phyloP scores from a whole-genome alignment of 2,888 invertebrate genomes.

The Cheilosia impressa region DNA sequence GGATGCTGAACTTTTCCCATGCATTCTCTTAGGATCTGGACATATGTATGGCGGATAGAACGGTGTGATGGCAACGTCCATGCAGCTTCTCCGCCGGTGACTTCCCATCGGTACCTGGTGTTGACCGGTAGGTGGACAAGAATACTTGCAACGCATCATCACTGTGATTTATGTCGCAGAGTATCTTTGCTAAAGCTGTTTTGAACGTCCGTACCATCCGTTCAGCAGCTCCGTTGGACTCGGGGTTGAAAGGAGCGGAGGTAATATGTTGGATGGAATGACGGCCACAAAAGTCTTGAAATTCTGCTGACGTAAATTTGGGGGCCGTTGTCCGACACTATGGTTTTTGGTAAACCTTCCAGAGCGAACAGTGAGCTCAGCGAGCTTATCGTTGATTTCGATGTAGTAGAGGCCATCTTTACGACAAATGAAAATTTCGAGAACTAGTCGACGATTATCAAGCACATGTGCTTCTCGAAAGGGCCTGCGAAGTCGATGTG shows the following conservation, averaged over 20 bases:
- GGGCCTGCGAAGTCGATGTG: conserved; percentile 83
- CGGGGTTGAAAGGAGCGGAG: conserved; percentile 72
- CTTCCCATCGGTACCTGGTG: conserved; percentile 22
- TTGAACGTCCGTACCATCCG: conserved; percentile 51
- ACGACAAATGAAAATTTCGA: conserved; percentile 82
- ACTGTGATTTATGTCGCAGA: not conserved
- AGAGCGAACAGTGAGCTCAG: conserved; percentile 70
- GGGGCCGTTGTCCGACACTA: conserved; percentile 76
- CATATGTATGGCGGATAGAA: conserved; percentile 17
- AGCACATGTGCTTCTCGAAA: conserved; percentile 77
- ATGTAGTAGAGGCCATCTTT: conserved; percentile 56
- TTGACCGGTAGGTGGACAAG: conserved; percentile 32
- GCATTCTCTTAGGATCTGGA: not conserved
- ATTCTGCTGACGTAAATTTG: conserved; percentile 73
- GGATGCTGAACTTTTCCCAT: not conserved
- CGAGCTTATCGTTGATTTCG: not conserved
- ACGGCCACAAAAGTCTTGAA: conserved; percentile 71
- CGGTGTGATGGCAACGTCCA: conserved; percentile 31
- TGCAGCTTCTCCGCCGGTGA: conserved; percentile 37
- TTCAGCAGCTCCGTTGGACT: conserved; percentile 76
- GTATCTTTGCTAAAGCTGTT: conserved; percentile 12
- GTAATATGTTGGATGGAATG: conserved; percentile 75
- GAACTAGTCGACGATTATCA: conserved; percentile 81
- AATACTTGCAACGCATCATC: conserved; percentile 27
- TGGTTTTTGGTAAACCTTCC: not conserved